Evolutionary conservation across 2,797 vertebrate genomes (phyloP), one percentile per base, ranked within the genome.

Genomic region (Gambusia yucatana): DNA sequence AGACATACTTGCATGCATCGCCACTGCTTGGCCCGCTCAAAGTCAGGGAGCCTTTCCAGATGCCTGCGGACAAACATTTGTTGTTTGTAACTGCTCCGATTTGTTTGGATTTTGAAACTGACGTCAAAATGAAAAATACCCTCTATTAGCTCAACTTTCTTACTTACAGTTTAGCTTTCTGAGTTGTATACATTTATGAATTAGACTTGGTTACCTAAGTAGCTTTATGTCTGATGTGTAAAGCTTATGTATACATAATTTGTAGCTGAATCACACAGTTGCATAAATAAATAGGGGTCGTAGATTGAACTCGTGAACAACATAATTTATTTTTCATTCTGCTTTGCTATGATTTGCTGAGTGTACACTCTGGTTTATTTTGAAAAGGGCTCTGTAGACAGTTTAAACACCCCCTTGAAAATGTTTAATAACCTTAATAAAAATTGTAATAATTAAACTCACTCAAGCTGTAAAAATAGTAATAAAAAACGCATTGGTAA

Each of bases 371-470:
- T 0, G 14, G 30, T 87, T 94, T 92, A 92, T 88, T 93, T 94
- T 93, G 86, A 50, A 43, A 73, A 90, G 82, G 79, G 52, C 55
- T 87, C 71, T 84, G 48, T 50, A 44, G 89, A 84, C 89, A 83
- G 83, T 85, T 87, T 84, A 91, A 94, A 90, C 3, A 47, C 44
- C 67, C n/a, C 78, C 78, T 87, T 94, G 92, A 87, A 91, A 92
- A 92, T 91, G 74, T 84, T 80, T 16, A 76, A 88, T 88, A 69
- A 75, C 86, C 82, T 83, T n/a, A 73, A 89, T 85, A 82, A 88
- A 92, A 92, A 89, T 10, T 57, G 89, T 93, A 95, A 93, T 93
- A 91, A 93, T 93, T 93, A 86, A 95, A 93, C 77, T 79, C 81
- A 82, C 77, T 76, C 67, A 77, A 76, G 63, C 73, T 22, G 0